Evolutionary conservation across 2,888 invertebrate genomes (phyloP), one percentile per base, ranked within the genome.

Genomic region (Thymelicus lineola): DNA sequence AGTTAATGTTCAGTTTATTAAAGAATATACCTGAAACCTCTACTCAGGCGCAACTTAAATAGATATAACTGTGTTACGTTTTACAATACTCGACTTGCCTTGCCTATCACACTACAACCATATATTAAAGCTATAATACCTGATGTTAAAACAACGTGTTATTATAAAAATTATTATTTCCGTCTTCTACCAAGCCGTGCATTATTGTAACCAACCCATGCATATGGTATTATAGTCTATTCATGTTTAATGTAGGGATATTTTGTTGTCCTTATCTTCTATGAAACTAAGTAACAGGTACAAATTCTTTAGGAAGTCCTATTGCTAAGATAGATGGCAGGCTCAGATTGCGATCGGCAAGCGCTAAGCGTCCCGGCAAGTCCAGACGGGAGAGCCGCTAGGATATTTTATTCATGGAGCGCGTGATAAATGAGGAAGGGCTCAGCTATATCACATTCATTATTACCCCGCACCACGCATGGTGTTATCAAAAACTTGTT

Each of bases 381-480:
- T 15, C 66, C 72, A 85, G 83, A 81, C 85, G 82, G 86, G 87
- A 85, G 87, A 86, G 84, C 82, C 76, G 83, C 86, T 86, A 84
- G 87, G 87, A 92, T 90, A 90, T 91, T 90, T 91, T 91, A 93
- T 92, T 92, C 91, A 91, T 90, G 90, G 88, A 86, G 83, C 82
- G 77, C 82, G 85, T 91, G 91, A 92, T 91, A 91, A 91, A 92
- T 91, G 90, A 89, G 86, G 81, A 84, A 86, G 83, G 86, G 85
- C 81, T 84, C 78, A 83, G 85, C 83, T 85, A 86, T 89, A 91
- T 88, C 88, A 90, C 90, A 92, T 93, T 91, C 87, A 93, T 91
- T 92, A 93, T 86, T 83, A 86, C 87, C 84, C 87, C 87, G 83
- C 82, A 80, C 85, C 88, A 88, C 85, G 88, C 85, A 86, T 84